These are phyloP conservation scores for Laothoe populi DNA, from an alignment of 2,888 invertebrate species.

Conservation along the genomic window DNA sequence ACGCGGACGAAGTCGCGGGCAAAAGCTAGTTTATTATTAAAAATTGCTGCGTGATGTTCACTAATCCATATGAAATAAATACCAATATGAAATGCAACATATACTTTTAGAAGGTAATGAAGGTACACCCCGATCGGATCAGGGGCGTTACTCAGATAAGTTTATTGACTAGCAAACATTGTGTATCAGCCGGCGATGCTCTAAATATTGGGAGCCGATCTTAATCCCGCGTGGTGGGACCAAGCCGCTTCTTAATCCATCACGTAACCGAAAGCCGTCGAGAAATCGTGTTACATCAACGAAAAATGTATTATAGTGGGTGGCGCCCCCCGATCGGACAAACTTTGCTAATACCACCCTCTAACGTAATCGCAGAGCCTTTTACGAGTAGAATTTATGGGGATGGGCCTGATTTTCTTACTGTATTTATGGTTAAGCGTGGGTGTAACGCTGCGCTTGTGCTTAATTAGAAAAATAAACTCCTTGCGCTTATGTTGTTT, in stretches of 20 bases:
- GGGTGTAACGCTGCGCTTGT: conserved; percentile 73
- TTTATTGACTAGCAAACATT: conserved; percentile 78
- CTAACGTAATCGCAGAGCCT: conserved; percentile 84
- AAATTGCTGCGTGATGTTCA: no score
- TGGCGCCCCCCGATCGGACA: conserved; percentile 76
- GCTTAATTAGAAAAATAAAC: conserved; percentile 72
- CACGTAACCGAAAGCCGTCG: conserved; percentile 84
- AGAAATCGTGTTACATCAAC: conserved; percentile 86
- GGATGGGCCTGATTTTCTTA: conserved; percentile 83
- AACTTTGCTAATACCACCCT: conserved; percentile 85
- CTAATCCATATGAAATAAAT: no score
- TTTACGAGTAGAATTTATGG: conserved; percentile 85
- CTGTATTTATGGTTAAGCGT: conserved; percentile 80
- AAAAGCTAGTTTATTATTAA: no score
- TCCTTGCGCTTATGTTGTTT: neutral
- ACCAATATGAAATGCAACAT: no score
- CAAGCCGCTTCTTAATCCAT: conserved; percentile 83
- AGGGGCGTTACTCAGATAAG: conserved; percentile 65
- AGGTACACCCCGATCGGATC: conserved; percentile 47
- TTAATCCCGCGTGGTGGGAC: conserved; percentile 79
- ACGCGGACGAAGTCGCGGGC: no score
- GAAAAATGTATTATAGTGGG: conserved; percentile 85
- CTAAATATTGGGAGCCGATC: conserved; percentile 77
- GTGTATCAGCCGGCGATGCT: conserved; percentile 77
- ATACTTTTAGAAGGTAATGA: no score